Evolutionary conservation across 2,797 vertebrate genomes (phyloP).

Genomic region (Cyclura pinguis): DNA sequence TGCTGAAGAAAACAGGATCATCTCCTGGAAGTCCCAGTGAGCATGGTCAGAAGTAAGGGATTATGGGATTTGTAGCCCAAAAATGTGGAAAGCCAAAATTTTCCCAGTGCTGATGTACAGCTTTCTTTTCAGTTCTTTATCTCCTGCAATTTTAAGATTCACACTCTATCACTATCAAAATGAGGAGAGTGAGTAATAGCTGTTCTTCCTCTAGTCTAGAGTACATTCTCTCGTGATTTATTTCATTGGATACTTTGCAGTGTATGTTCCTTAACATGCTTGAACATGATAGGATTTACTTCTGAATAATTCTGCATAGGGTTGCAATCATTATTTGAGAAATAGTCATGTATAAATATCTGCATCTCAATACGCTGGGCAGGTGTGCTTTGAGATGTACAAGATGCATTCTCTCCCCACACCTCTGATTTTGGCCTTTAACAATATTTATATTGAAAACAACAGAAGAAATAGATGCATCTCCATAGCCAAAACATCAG

Average conservation of each 20-base stretch:
- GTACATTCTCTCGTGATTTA: constrained; percentile 51
- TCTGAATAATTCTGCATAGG: not conserved
- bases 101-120: not conserved
- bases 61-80: not conserved
- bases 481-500: constrained; percentile 61
- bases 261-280: not conserved
- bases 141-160: not conserved
- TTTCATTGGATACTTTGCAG: constrained; percentile 51
- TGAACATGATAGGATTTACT: not conserved
- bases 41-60: not conserved
- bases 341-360: constrained; percentile 42
- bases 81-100: too few species aligned
- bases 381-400: constrained; percentile 62
- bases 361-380: constrained; percentile 48
- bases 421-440: not conserved
- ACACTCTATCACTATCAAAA: not conserved
- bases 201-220: constrained; percentile 1
- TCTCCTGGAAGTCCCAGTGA: not conserved
- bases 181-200: not conserved
- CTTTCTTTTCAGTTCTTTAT: not conserved
- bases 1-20: not conserved
- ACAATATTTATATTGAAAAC: constrained; percentile 36
- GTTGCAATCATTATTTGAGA: constrained; percentile 30
- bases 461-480: constrained; percentile 59
- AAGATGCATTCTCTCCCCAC: constrained; percentile 41